A percentile compares a stretch with the other conserved stretches of the same genome.
Conservation (phyloP, 1,140 invertebrate genomes). For the Helicoverpa armigera region DNA sequence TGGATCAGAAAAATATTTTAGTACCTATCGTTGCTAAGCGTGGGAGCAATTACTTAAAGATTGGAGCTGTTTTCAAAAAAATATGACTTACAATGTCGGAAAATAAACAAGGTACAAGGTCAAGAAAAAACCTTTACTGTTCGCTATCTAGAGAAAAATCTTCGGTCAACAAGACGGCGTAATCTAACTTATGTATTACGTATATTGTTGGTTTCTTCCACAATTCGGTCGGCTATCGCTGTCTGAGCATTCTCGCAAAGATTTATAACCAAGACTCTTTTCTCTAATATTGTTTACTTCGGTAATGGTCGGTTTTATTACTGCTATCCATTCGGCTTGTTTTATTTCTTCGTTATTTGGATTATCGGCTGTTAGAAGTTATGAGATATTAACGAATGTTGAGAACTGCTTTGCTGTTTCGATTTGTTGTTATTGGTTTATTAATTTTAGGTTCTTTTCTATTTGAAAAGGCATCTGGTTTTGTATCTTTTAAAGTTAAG, state of each 20-base stretch:
- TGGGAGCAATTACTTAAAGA: too few relatives aligned
- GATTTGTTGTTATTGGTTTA: neutral
- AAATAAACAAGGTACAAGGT: neutral
- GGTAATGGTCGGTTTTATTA: slow-evolving; percentile 83
- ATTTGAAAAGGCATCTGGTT: neutral
- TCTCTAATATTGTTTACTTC: slow-evolving; percentile 83
- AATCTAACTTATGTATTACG: slow-evolving; percentile 63
- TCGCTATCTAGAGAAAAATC: slow-evolving; percentile 46
- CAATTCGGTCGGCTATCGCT: slow-evolving; percentile 74
- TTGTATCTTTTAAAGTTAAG: neutral
- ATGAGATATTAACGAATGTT: slow-evolving; percentile 49
- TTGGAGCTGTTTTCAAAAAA: too few relatives aligned
- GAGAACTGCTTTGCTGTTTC: neutral
- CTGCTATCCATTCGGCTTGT: slow-evolving; percentile 66
- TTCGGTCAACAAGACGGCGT: slow-evolving; percentile 48
- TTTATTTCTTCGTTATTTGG: slow-evolving; percentile 65
- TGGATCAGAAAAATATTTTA: too few relatives aligned
- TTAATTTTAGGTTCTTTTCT: neutral
- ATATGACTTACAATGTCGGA: neutral
- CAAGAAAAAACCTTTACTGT: neutral
- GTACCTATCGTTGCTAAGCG: too few relatives aligned
- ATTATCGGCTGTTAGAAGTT: slow-evolving; percentile 54
- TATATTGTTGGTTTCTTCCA: slow-evolving; percentile 67
- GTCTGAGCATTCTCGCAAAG: slow-evolving; percentile 65
- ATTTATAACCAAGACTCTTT: slow-evolving; percentile 78